Evolutionary conservation across 2,113 vertebrate genomes (phyloP).

Genomic region (Lonchura striata): DNA sequence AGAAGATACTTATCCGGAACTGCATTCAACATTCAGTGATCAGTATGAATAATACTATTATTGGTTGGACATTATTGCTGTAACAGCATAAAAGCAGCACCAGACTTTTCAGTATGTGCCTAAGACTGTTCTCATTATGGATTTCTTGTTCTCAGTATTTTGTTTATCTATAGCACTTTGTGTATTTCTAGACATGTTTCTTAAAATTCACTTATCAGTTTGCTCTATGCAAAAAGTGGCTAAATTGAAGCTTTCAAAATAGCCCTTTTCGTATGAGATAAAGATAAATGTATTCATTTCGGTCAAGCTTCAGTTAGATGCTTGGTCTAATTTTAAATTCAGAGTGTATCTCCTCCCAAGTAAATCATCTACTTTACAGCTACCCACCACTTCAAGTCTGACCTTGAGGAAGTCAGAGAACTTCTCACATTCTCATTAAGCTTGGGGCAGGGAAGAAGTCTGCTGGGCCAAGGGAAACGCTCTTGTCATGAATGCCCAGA

Average conservation of each 20-base stretch:
- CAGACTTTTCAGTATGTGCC: neutral
- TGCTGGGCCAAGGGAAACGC: neutral
- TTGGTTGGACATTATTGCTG: neutral
- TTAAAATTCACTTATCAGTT: constrained; percentile 14
- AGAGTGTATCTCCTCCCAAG: neutral
- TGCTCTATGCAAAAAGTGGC: neutral
- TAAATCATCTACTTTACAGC: neutral
- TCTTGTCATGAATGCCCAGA: neutral
- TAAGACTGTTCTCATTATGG: neutral
- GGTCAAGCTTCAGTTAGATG: neutral
- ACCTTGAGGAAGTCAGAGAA: constrained; percentile 32
- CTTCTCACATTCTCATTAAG: neutral
- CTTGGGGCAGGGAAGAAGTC: neutral
- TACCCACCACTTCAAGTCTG: neutral
- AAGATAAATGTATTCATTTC: neutral
- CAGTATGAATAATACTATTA: neutral
- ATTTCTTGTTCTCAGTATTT: neutral
- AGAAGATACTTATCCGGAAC: neutral
- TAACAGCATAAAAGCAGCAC: neutral
- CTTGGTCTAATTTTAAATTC: neutral
- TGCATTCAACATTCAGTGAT: neutral
- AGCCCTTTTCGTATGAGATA: neutral
- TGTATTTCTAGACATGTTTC: neutral
- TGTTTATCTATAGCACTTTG: neutral
- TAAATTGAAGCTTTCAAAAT: neutral